Conservation (phyloP, 2,888 invertebrate genomes). For the Malthinus flaveolus region DNA sequence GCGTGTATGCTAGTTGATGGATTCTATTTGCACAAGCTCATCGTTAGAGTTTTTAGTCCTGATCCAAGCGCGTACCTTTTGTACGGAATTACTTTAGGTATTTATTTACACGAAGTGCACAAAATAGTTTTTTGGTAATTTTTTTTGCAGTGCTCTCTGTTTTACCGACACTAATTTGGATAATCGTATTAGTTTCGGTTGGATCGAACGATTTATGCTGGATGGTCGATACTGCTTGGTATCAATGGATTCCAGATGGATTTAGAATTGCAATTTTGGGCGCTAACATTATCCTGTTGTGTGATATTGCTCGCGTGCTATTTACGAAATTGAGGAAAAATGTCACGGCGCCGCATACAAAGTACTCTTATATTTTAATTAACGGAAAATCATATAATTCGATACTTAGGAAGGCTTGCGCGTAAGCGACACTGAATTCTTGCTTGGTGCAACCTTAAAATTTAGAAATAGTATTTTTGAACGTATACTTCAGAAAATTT, state of each 20-base stretch:
- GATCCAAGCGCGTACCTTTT: conserved; percentile 58
- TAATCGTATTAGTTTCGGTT: conserved; percentile 55
- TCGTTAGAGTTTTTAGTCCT: conserved; percentile 65
- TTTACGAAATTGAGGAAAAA: conserved; percentile 65
- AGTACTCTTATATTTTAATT: conserved; percentile 27
- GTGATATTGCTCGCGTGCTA: conserved; percentile 68
- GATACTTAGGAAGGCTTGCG: conserved; percentile 13
- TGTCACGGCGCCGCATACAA: conserved; percentile 52
- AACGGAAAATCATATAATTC: conserved; percentile 19
- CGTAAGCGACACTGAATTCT: conserved; percentile 15
- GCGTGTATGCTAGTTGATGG: conserved; percentile 72
- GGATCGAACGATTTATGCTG: conserved; percentile 63
- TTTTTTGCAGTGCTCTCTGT: conserved; percentile 52
- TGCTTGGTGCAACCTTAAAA: background rate
- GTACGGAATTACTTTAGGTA: conserved; percentile 57
- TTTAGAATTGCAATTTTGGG: conserved; percentile 62
- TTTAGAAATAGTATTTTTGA: background rate
- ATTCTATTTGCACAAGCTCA: conserved; percentile 66
- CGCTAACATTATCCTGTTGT: conserved; percentile 62
- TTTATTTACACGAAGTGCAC: conserved; percentile 1
- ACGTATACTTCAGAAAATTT: no score
- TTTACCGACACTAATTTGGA: conserved; percentile 62
- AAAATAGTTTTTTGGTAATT: no score
- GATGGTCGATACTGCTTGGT: conserved; percentile 60
- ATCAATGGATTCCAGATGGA: conserved; percentile 66